A percentile compares a stretch with the other conserved stretches of the same genome.
Evolutionary conservation across 2,888 invertebrate species (phyloP).

Genomic region (Merodon equestris): DNA sequence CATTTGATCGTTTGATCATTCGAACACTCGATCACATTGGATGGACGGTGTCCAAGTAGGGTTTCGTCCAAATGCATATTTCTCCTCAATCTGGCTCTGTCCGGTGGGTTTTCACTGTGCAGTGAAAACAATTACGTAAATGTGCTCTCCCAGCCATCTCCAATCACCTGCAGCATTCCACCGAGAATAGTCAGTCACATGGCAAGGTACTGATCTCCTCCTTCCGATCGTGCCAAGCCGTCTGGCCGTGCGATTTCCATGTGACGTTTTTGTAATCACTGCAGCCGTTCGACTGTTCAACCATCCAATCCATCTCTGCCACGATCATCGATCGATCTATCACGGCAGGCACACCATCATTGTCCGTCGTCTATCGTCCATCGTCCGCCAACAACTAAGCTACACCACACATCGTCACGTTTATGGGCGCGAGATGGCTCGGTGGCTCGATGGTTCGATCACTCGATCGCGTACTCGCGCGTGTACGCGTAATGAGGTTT

Average conservation of each 20-base stretch:
- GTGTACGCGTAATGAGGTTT: conserved; percentile 27
- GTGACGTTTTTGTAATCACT: conserved; percentile 35
- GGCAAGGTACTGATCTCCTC: conserved; percentile 28
- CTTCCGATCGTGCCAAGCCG: conserved; percentile 1
- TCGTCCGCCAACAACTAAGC: background rate
- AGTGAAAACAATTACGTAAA: conserved; percentile 57
- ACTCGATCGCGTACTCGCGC: background rate
- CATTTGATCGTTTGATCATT: no score
- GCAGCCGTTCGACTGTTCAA: background rate
- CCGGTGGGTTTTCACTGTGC: conserved; percentile 1
- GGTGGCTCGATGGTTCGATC: no score
- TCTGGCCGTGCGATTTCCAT: conserved; percentile 50
- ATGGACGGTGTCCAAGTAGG: conserved; percentile 1
- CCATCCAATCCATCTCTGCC: conserved; percentile 58
- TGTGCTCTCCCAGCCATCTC: conserved; percentile 21
- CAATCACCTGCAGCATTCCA: conserved; percentile 60
- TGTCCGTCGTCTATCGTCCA: background rate
- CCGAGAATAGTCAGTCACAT: conserved; percentile 54
- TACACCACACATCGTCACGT: background rate
- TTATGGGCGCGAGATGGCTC: no score
- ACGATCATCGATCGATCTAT: conserved; percentile 55
- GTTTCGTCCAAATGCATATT: conserved; percentile 44
- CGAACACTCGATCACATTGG: no score
- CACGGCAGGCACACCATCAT: conserved; percentile 40
- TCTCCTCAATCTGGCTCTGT: conserved; percentile 28